These are phyloP conservation scores for Cydia pomonella DNA, from an alignment of 1,140 invertebrate genomes.

Conservation along the genomic window DNA sequence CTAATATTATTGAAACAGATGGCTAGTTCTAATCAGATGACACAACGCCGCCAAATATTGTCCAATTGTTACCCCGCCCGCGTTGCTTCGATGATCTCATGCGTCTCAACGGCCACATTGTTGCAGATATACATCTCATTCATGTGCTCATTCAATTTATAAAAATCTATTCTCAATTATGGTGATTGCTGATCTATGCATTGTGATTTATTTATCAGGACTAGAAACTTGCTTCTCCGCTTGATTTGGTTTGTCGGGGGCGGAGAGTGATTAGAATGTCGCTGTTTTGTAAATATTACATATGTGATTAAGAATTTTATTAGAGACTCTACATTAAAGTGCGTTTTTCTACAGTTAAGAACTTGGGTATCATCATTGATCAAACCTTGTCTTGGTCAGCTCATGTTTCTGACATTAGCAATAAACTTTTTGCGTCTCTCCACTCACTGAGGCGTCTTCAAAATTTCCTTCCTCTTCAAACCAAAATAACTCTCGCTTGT, in stretches of 20 bases:
- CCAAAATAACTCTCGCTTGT: too few species aligned
- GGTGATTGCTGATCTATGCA: slow-evolving; percentile 1
- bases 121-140: slow-evolving; percentile 22
- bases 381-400: slow-evolving; percentile 22
- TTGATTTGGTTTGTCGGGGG: background rate
- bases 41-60: slow-evolving; percentile 45
- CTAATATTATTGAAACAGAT: slow-evolving; percentile 55
- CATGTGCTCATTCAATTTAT: slow-evolving; percentile 18
- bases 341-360: slow-evolving; percentile 9
- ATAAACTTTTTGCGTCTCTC: slow-evolving; percentile 12
- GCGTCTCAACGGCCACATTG: slow-evolving; percentile 18
- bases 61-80: slow-evolving; percentile 47
- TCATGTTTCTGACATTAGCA: slow-evolving; percentile 21
- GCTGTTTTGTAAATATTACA: too few species aligned
- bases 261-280: background rate
- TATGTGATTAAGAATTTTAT: too few species aligned
- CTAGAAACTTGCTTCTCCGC: background rate
- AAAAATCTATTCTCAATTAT: slow-evolving; percentile 20
- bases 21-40: slow-evolving; percentile 53
- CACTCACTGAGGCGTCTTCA: slow-evolving; percentile 23
- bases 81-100: slow-evolving; percentile 26
- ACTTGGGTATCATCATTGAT: slow-evolving; percentile 21
- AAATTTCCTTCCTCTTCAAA: too few species aligned
- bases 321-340: too few species aligned
- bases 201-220: slow-evolving; percentile 10